Evolutionary conservation across 2,113 vertebrate species (phyloP), one percentile per base, ranked within the genome.

Genomic region (Dryoscopus gambensis): DNA sequence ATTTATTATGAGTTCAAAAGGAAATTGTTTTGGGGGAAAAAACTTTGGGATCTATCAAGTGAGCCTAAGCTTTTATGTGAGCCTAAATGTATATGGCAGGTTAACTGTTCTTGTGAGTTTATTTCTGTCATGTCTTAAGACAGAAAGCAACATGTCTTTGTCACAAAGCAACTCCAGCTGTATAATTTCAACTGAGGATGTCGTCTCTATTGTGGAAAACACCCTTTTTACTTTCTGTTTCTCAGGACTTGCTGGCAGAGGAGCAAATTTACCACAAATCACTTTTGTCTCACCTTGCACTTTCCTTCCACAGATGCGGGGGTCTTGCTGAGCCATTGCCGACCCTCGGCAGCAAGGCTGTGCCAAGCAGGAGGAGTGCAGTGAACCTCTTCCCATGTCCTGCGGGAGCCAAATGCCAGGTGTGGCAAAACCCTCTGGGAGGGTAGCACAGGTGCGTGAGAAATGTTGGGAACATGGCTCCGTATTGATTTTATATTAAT

Each of bases 361-460:
- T 44, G 89, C 55, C 0, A 5, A 39, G 4, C 81, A 80, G 88
- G 82, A 89, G 50, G 92, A 79, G 91, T 94, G 39, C 13, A 4
- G 75, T 25, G 67, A 90, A 64, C 60, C 25, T 67, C 56, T 40
- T 74, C 86, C 60, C 20, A 2, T 4, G 14, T 92, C 79, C 75
- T 46, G 3, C 35, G 42, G 50, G 77, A 96, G 28, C 55, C 86
- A 28, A 30, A 55, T 8, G 19, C 82, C 19, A 16, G 65, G 39
- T 20, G 31, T 50, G 79, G 46, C 64, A 92, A 77, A 93, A 86
- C 53, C 52, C 80, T 85, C 63, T 10, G 4, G 74, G 4, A 49
- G 69, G 5, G 86, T 90, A 85, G 91, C 76, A 68, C 95, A 98
- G 98, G 98, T 98, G 95, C 6, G 95, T 98, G 92, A 90, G 91